Evolutionary conservation across 2,888 invertebrate genomes (phyloP), one percentile per base, ranked within the genome.

Genomic region (Drosophila histrio): DNA sequence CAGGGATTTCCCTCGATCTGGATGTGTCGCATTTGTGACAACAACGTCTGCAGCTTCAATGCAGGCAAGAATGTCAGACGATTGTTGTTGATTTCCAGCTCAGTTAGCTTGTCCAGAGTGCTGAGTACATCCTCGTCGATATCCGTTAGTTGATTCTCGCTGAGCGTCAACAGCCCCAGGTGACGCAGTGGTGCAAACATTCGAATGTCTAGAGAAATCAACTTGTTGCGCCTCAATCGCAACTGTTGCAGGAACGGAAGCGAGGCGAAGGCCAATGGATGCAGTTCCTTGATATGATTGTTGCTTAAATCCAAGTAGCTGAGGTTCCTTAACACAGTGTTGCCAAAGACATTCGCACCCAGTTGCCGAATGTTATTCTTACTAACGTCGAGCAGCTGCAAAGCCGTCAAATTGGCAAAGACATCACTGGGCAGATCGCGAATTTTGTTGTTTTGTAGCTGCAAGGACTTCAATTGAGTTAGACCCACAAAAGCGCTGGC

Each of bases 1-100:
- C 91, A 91, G 1, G 91, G 91, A 71, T 91, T 91, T 2, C 89
- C 91, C 62, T 91, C 90, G 22, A 91, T 64, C 11, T 83, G 69
- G 2, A 89, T 71, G 47, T 85, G 85, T 7, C 46, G 46, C 8
- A 91, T 43, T 0, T 70, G 60, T 0, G 64, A 62, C 67, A 90
- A 82, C 36, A 17, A 9, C 36, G 1, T 2, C 7, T 87, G 81
- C 1, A 65, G 63, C 32, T 79, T 73, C 2, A 72, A 36, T 2
- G 62, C 72, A 0, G 91, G 89, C n/a, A 91, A 56, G 67, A 81
- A 91, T n/a, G 89, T 87, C 7, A 91, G 56, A 9, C 80, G 84
- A 62, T 91, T 91, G 38, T 90, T 86, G 59, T 91, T 90, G 13
- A 91, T 66, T 22, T 90, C 75, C 36, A 91, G 72, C 4, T 89